These are phyloP conservation scores for Sinocyclocheilus maitianheensis DNA, from an alignment of 2,113 vertebrate species.

Conservation along the genomic window DNA sequence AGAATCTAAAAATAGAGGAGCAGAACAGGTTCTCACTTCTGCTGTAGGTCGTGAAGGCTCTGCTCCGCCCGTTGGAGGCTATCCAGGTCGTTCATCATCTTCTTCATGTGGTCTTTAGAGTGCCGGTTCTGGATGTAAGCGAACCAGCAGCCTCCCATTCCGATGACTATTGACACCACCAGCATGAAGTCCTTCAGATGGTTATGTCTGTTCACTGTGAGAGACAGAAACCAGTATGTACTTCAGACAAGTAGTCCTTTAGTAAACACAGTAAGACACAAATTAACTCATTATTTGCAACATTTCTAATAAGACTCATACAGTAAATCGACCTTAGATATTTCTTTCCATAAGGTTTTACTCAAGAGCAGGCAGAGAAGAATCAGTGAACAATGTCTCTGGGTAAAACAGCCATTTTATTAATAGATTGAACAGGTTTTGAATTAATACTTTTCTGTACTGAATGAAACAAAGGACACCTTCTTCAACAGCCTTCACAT, in stretches of 20 bases:
- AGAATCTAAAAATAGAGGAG: neutral
- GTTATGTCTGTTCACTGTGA: conserved; percentile 91
- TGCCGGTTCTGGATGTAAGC: conserved; percentile 98
- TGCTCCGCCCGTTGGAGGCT: conserved; percentile 96
- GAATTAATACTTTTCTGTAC: neutral
- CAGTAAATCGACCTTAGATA: neutral
- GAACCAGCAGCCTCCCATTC: conserved; percentile 98
- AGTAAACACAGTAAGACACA: neutral
- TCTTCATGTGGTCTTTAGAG: conserved; percentile 99
- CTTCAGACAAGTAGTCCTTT: neutral
- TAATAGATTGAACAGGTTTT: neutral
- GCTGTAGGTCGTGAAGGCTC: conserved; percentile 94
- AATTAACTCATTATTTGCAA: neutral
- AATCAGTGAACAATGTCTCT: neutral
- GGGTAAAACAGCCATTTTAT: neutral
- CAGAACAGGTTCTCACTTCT: conserved; percentile 80
- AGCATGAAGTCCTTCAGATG: conserved; percentile 99
- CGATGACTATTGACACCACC: conserved; percentile 97
- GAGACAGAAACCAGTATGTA: neutral
- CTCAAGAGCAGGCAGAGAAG: neutral
- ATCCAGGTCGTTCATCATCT: conserved; percentile 98
- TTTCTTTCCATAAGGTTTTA: neutral
- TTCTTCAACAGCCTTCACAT: neutral
- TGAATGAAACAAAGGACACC: neutral
- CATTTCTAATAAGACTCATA: neutral